Conservation (phyloP, 2,888 invertebrate species). For the Drosophila suboccidentalis region DNA sequence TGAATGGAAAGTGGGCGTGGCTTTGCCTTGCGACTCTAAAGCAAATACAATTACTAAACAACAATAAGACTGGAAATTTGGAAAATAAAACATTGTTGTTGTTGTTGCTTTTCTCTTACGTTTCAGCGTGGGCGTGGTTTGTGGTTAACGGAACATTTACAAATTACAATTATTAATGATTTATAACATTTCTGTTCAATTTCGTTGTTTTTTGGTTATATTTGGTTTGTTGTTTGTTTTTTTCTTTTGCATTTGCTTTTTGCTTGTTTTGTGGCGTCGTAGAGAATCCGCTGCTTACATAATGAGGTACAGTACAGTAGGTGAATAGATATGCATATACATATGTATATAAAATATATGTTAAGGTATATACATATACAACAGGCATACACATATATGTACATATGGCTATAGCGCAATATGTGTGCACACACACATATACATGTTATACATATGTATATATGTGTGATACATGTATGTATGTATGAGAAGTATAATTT, state of each 20-base stretch:
- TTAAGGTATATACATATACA: conserved; percentile 47
- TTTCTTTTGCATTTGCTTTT: conserved; percentile 38
- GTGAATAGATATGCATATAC: conserved; percentile 74
- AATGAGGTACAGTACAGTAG: conserved; percentile 77
- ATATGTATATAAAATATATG: conserved; percentile 39
- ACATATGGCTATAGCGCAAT: conserved; percentile 47
- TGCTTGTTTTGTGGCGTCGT: conserved; percentile 61
- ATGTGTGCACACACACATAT: conserved; percentile 34
- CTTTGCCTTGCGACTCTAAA: conserved; percentile 22
- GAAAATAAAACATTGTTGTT: conserved; percentile 25
- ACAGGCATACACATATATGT: conserved; percentile 38
- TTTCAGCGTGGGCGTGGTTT: conserved; percentile 66
- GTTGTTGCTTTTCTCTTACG: conserved; percentile 65
- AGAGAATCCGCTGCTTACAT: conserved; percentile 71
- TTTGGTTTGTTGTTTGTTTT: conserved; percentile 34
- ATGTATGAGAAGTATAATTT: conserved; percentile 60
- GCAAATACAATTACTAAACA: conserved; percentile 22
- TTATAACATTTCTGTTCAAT: conserved; percentile 77
- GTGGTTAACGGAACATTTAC: conserved; percentile 62
- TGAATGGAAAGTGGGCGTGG: conserved; percentile 45
- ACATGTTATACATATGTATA: conserved; percentile 28
- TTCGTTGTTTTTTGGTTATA: conserved; percentile 57
- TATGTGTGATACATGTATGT: conserved; percentile 35
- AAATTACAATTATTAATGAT: conserved; percentile 62
- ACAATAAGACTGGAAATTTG: conserved; percentile 28